phyloP scores from a whole-genome alignment of 2,888 invertebrate genomes.

The Pseudoips prasinana region DNA sequence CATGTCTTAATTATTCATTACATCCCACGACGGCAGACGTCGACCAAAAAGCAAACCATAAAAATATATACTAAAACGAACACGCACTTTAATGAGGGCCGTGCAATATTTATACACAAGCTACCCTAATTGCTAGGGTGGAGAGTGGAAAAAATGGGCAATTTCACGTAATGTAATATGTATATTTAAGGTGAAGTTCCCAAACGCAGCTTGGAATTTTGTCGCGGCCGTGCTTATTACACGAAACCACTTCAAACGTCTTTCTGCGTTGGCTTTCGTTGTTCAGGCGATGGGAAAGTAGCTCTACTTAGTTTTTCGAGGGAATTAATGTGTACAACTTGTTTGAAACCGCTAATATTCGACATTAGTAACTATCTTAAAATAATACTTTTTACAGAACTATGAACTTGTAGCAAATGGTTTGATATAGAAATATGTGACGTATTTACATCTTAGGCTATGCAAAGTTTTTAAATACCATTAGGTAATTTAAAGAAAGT shows the following conservation, averaged over 20 bases:
- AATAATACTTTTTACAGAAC: too few species aligned
- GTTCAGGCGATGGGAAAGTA: slow-evolving; percentile 36
- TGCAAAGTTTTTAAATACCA: too few species aligned
- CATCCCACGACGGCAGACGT: slow-evolving; percentile 63
- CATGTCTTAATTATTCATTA: slow-evolving; percentile 78
- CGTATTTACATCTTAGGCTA: too few species aligned
- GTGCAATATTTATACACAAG: slow-evolving; percentile 82
- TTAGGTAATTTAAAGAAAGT: too few species aligned
- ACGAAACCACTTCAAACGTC: slow-evolving; percentile 75
- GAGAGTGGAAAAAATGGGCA: slow-evolving; percentile 83
- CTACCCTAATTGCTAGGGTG: slow-evolving; percentile 82
- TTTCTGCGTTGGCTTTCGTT: slow-evolving; percentile 49
- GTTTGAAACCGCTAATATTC: too few species aligned
- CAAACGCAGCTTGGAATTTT: slow-evolving; percentile 65
- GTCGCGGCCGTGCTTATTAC: slow-evolving; percentile 76
- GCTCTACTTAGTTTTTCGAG: slow-evolving; percentile 62
- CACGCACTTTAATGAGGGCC: slow-evolving; percentile 79
- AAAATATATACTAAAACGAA: slow-evolving; percentile 78
- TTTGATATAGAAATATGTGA: too few species aligned
- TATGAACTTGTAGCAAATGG: too few species aligned
- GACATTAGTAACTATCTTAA: too few species aligned
- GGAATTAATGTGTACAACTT: background rate
- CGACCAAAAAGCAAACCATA: slow-evolving; percentile 64
- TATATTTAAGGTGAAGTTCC: slow-evolving; percentile 79
- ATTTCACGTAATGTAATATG: slow-evolving; percentile 82